Conservation (phyloP, 92 coral and sea anemone genomes). For the Pocillopora grandis region DNA sequence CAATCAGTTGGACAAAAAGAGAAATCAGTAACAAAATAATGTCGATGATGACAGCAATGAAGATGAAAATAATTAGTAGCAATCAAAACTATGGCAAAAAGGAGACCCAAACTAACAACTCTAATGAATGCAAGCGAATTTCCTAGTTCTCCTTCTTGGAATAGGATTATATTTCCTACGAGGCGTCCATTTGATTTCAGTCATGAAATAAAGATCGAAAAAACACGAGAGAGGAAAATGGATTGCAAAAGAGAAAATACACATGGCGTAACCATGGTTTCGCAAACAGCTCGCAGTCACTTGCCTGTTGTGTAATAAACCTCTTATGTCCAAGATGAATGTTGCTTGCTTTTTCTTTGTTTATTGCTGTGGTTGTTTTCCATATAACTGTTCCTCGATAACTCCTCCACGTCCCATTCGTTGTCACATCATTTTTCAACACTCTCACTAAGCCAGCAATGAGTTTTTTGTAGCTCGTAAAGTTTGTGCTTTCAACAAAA, state of each 20-base stretch:
- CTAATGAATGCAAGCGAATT: too few relatives aligned
- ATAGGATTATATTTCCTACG: too few relatives aligned
- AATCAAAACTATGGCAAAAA: too few relatives aligned
- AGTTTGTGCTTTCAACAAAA: constrained; percentile 60
- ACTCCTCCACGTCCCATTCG: constrained; percentile 15
- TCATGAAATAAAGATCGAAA: too few relatives aligned
- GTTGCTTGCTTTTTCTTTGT: constrained; percentile 46
- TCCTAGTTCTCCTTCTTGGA: too few relatives aligned
- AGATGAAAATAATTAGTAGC: too few relatives aligned
- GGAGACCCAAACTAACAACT: too few relatives aligned
- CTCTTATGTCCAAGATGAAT: constrained; percentile 50
- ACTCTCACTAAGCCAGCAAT: constrained; percentile 51
- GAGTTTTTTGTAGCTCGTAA: constrained; percentile 59
- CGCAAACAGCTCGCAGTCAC: background rate
- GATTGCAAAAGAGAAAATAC: too few relatives aligned
- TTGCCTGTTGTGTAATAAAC: constrained; percentile 75
- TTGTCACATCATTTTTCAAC: constrained; percentile 1
- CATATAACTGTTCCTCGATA: constrained; percentile 57
- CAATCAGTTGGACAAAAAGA: background rate
- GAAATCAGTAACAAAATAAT: background rate
- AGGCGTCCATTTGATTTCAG: too few relatives aligned
- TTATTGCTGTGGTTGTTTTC: constrained; percentile 82
- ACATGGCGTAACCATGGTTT: background rate
- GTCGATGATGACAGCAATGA: too few relatives aligned
- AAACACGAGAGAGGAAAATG: too few relatives aligned